Evolutionary conservation across 2,797 vertebrate species (phyloP).

Genomic region (Amazona finschi): DNA sequence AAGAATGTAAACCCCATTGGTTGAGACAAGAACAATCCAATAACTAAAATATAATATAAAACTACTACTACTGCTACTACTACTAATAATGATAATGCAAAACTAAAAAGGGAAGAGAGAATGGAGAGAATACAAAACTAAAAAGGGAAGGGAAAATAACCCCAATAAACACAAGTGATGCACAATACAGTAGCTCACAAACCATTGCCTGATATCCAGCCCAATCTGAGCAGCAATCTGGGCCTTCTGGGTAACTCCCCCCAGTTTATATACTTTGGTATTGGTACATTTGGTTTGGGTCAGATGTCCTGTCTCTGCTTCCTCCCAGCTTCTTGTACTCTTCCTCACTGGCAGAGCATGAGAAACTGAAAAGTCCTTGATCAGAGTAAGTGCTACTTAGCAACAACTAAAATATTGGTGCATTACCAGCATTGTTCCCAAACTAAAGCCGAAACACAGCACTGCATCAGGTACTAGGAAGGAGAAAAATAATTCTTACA

Average conservation of each 20-base stretch:
- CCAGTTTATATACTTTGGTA: not conserved
- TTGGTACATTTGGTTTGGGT: not conserved
- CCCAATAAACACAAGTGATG: not conserved
- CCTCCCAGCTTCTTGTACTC: not conserved
- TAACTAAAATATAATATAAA: not conserved
- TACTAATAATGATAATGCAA: not conserved
- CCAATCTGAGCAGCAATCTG: not conserved
- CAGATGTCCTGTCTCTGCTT: not conserved
- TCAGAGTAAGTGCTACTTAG: not conserved
- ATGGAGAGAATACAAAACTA: not conserved
- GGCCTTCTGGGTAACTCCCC: not conserved
- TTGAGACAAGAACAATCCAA: not conserved
- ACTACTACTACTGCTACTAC: not conserved
- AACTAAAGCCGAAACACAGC: not conserved
- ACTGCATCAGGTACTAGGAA: not conserved
- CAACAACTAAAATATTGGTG: not conserved
- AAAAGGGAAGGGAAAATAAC: not conserved
- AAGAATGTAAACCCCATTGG: not conserved
- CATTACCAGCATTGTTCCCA: not conserved
- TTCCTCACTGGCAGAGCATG: not conserved
- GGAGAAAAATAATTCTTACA: not conserved
- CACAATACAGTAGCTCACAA: not conserved
- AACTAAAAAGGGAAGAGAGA: not conserved
- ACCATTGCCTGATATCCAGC: not conserved
- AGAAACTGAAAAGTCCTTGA: not conserved